Percentiles rank a stretch among this genome's conserved stretches.
These are phyloP conservation scores for Callyntrura sp. DNA, from an alignment of 2,888 invertebrate genomes.

Conservation along the genomic window DNA sequence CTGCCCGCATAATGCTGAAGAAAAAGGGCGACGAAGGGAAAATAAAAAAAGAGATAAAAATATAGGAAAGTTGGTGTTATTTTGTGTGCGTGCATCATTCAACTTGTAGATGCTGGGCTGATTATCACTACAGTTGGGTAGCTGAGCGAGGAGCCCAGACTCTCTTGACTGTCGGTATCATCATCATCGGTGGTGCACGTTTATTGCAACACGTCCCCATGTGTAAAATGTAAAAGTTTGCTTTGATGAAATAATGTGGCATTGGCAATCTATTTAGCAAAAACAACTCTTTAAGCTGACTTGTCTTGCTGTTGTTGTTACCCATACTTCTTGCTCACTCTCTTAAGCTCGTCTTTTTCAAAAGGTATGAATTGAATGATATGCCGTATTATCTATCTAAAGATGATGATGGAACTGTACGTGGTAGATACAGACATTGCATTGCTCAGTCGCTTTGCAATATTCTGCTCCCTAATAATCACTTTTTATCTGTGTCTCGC, in stretches of 20 bases:
- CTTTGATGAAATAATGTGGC: conserved; percentile 54
- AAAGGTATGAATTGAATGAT: no score
- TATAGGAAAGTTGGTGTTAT: background rate
- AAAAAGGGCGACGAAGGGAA: background rate
- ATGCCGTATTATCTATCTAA: no score
- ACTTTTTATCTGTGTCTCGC: conserved; percentile 45
- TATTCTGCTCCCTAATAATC: conserved; percentile 52
- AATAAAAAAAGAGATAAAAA: conserved; percentile 16
- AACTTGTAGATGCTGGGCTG: background rate
- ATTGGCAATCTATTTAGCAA: conserved; percentile 52
- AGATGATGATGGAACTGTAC: no score
- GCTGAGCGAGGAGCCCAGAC: background rate
- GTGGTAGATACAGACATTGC: no score
- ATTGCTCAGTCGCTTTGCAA: background rate
- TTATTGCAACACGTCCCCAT: conserved; percentile 2
- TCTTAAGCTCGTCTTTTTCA: no score
- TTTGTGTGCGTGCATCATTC: background rate
- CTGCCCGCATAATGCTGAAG: no score
- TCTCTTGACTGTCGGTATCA: background rate
- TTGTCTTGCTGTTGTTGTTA: conserved; percentile 7
- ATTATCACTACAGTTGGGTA: background rate
- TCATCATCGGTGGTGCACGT: conserved; percentile 7
- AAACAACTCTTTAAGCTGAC: conserved; percentile 49
- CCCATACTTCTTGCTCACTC: no score
- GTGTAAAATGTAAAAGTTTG: conserved; percentile 31